Conservation (phyloP, 2,888 invertebrate genomes). For the Steinernema hermaphroditum region DNA sequence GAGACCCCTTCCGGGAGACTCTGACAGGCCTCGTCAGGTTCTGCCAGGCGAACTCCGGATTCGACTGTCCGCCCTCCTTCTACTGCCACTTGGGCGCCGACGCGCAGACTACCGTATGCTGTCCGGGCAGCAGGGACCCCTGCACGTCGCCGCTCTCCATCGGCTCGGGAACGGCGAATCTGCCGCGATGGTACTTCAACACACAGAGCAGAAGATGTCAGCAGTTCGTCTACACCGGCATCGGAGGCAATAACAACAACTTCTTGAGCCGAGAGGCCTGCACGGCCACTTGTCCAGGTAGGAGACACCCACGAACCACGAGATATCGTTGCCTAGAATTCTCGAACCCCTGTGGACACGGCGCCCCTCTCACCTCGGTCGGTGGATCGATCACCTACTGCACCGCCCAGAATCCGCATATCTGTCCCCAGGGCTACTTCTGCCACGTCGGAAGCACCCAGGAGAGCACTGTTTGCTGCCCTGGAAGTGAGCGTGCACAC, state of each 20-base stretch:
- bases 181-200: slow-evolving; percentile 47
- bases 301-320: neutral
- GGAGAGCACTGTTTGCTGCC: neutral
- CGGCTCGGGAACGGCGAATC: slow-evolving; percentile 44
- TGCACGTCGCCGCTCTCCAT: slow-evolving; percentile 50
- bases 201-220: slow-evolving; percentile 38
- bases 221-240: slow-evolving; percentile 44
- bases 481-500: slow-evolving; percentile 12
- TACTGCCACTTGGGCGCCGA: slow-evolving; percentile 64
- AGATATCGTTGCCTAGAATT: slow-evolving; percentile 16
- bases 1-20: slow-evolving; percentile 27
- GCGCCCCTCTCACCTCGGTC: slow-evolving; percentile 24
- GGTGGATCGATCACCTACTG: slow-evolving; percentile 26
- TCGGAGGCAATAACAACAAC: slow-evolving; percentile 45
- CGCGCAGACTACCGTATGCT: slow-evolving; percentile 60
- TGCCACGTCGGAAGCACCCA: slow-evolving; percentile 10
- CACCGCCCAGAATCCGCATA: slow-evolving; percentile 27
- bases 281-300: slow-evolving; percentile 25
- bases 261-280: slow-evolving; percentile 37
- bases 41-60: neutral
- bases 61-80: slow-evolving; percentile 36
- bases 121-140: slow-evolving; percentile 53
- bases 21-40: slow-evolving; percentile 24
- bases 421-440: slow-evolving; percentile 10
- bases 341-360: slow-evolving; percentile 35